Evolutionary conservation across 2,888 invertebrate species (phyloP), one percentile per base, ranked within the genome.

Genomic region (Eristalis intricaria): DNA sequence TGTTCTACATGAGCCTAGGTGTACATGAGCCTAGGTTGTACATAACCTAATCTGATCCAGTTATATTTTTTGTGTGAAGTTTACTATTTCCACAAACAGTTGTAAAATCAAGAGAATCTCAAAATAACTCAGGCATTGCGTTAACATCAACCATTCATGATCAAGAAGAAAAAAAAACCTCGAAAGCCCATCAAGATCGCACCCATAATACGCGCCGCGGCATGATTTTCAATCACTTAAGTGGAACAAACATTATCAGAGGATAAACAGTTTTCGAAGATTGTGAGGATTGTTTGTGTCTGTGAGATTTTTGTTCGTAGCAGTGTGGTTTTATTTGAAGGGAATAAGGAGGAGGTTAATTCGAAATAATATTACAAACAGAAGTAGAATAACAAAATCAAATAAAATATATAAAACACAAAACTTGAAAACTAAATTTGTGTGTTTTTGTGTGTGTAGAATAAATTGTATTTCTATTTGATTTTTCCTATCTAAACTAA

Each of bases 401-500:
- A 50, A n/a, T 19, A 19, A 58, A 70, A 19, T 11, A 56, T 26
- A 58, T 13, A 2, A 68, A 60, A 32, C 8, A 32, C 32, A 32
- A 40, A 22, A 63, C n/a, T 35, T 40, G 22, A 29, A 2, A 66
- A 60, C 15, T 40, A 29, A 66, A 65, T 11, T n/a, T 50, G 50
- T 50, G 50, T 50, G 50, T n/a, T 50, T 80, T 8, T 43, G 60
- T 79, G 22, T 65, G 71, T 71, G 65, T 73, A 23, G 38, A n/a
- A 29, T 63, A 29, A 61, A 50, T 43, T 71, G 63, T 61, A 76
- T 61, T 1, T 35, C 13, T 63, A 19, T 63, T 63, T 40, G 64
- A 0, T 58, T 40, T 70, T 1, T 58, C 38, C 58, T 58, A 78
- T 58, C 78, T 64, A 78, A 78, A 71, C 58, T 65, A 71, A 56